Base-by-base conservation (phyloP, 2,888 invertebrate genomes). In the Protodeltote pygarga region DNA sequence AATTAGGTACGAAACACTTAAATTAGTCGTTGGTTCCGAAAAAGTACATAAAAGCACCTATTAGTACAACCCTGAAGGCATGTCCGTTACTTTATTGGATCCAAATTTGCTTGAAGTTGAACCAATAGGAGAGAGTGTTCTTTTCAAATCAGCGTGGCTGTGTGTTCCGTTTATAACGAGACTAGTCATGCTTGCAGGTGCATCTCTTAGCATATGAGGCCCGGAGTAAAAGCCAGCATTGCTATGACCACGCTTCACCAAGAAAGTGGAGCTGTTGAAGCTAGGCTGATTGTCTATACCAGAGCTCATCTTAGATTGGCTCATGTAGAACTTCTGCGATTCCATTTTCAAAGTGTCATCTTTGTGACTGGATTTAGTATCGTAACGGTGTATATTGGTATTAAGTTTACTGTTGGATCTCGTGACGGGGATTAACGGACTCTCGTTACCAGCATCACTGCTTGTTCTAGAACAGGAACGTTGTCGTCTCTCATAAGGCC, bases 31-130 rank as follows among this genome's bases (percentile, higher is more conserved):
- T 92, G 91, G 91, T 92, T 82, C 79, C 83, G 76, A 82, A 78
- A 64, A 75, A 60, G 71, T 71, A 57, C 17, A 54, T 48, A 51
- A 29, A 65, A 72, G 51, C 58, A 68, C 48, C 47, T 53, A 69
- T 84, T 73, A 95, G 86, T 95, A 95, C 54, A 95, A 85, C 42
- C 95, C 95, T 28, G 95, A 95, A 58, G 95, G 95, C 84, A 95
- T 93, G 77, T 95, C 95, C 3, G 95, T 95, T 5, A 95, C 92
- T 89, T 95, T 95, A 40, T 93, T 93, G 20, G 88, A 79, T 16
- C 94, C 93, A 48, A 83, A 87, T 55, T 69, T 81, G 53, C 77
- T 85, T 2, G 85, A 83, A 25, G 69, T 58, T 3, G 84, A 81
- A 9, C 87, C 87, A 48, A 85, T 81, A 0, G 89, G 88, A 0